Evolutionary conservation across 2,797 vertebrate species (phyloP), one percentile per base, ranked within the genome.

Genomic region (Hybognathus amarus): DNA sequence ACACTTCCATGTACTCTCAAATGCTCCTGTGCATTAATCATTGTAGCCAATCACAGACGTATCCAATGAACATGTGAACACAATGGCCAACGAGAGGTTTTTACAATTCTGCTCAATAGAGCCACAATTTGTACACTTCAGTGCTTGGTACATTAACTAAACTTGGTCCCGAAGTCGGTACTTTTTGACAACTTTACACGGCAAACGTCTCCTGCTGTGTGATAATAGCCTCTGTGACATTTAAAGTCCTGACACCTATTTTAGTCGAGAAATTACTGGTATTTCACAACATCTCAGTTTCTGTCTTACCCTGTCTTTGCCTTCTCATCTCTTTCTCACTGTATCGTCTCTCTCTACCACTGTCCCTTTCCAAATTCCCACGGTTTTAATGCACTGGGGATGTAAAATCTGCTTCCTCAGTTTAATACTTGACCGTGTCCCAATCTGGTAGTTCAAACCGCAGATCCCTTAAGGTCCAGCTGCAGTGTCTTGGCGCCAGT

Each of bases 391-490:
- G 63, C 85, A 76, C 79, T 0, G 59, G 74, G 64, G 68, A 83
- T 61, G 18, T 70, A 68, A 70, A 80, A 79, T 79, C 75, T 67
- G 40, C 71, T 74, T 77, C 70, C 22, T 10, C 17, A 73, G 22
- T 66, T 82, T 61, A 66, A 77, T 50, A 73, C 82, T 79, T 61
- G 54, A 59, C 61, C 12, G 38, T 20, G 13, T 42, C 36, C 40
- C 15, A 75, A 81, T 52, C 36, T 82, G 24, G n/a, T 78, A 82
- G 77, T 45, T 80, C 47, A 69, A 61, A 70, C 83, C 79, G 3
- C 79, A 86, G 79, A 82, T 80, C 79, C 79, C 87, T 71, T 13
- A 77, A 85, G 66, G 70, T 78, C 71, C 59, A 75, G 77, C 50
- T 77, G 74, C 17, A 84, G 27, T 42, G 18, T 79, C 69, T 63